phyloP scores from a whole-genome alignment of 2,113 vertebrate genomes.

The Bufo bufo region DNA sequence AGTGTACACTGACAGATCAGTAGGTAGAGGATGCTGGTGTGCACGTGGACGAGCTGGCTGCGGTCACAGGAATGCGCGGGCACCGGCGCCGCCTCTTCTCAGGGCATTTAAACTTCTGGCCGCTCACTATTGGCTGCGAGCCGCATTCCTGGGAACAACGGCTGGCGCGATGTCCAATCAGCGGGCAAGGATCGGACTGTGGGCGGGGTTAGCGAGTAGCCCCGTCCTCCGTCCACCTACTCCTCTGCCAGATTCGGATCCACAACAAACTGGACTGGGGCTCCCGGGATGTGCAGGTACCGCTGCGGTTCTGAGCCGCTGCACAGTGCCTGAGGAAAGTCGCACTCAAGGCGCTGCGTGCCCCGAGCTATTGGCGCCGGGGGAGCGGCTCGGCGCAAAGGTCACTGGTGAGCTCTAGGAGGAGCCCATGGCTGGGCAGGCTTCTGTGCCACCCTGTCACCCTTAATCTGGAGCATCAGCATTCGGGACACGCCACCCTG shows the following conservation, averaged over 20 bases:
- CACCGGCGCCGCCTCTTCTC: background rate
- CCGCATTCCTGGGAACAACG: slow-evolving; percentile 49
- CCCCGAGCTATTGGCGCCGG: background rate
- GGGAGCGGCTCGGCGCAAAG: background rate
- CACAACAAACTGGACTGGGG: slow-evolving; percentile 23
- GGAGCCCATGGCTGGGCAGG: background rate
- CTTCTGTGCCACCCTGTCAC: background rate
- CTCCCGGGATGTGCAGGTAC: background rate
- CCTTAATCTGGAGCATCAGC: background rate
- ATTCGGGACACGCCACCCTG: background rate
- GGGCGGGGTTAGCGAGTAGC: background rate
- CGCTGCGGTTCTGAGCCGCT: background rate
- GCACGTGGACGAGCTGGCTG: too few species aligned
- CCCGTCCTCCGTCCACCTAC: background rate
- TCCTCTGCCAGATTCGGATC: background rate
- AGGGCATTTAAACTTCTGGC: slow-evolving; percentile 46
- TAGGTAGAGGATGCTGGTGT: too few species aligned
- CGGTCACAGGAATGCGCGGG: background rate
- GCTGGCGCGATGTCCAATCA: slow-evolving; percentile 12
- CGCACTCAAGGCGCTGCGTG: background rate
- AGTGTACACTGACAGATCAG: too few species aligned
- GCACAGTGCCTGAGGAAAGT: background rate
- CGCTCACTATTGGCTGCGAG: background rate
- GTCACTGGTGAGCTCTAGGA: background rate
- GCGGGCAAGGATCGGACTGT: too few species aligned